Evolutionary conservation across 2,888 invertebrate genomes (phyloP).

Genomic region (Ophioninae sp.): DNA sequence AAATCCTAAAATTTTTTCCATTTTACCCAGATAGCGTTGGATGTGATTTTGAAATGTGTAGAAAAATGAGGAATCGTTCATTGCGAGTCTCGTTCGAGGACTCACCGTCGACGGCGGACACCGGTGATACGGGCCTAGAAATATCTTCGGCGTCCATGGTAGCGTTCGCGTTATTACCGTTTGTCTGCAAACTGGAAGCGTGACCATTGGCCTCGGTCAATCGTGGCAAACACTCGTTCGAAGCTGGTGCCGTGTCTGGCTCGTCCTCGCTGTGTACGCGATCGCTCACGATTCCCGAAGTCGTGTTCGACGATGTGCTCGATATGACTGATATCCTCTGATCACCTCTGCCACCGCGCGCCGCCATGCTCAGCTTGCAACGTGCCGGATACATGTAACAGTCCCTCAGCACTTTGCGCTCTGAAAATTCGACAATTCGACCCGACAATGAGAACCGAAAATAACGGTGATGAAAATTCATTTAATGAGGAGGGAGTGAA

Average conservation of each 20-base stretch:
- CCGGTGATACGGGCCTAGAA: conserved; percentile 74
- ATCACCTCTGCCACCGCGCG: conserved; percentile 86
- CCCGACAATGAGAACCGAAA: conserved; percentile 16
- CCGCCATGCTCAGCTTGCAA: conserved; percentile 83
- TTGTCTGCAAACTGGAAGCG: conserved; percentile 65
- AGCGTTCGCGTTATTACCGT: conserved; percentile 66
- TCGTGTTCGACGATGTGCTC: conserved; percentile 97
- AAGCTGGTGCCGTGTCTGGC: conserved; percentile 93
- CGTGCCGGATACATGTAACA: conserved; percentile 88
- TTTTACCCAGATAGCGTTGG: not conserved
- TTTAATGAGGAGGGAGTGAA: too few relatives aligned
- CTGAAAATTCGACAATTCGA: conserved; percentile 80
- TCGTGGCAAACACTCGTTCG: conserved; percentile 90
- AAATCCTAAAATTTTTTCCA: too few relatives aligned
- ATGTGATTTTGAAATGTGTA: not conserved
- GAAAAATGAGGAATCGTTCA: not conserved
- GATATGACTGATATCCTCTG: conserved; percentile 95
- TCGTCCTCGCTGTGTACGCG: conserved; percentile 97
- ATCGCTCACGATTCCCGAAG: conserved; percentile 97
- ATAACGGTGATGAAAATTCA: not conserved
- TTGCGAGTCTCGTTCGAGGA: not conserved
- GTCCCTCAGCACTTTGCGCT: conserved; percentile 85
- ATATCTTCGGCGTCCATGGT: conserved; percentile 63
- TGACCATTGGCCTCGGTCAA: conserved; percentile 73
- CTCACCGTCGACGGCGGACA: conserved; percentile 75